Percentiles rank a stretch among this genome's conserved stretches.
Conservation (phyloP, 1,140 invertebrate genomes). For the Trachymyrmex cornetzi region DNA sequence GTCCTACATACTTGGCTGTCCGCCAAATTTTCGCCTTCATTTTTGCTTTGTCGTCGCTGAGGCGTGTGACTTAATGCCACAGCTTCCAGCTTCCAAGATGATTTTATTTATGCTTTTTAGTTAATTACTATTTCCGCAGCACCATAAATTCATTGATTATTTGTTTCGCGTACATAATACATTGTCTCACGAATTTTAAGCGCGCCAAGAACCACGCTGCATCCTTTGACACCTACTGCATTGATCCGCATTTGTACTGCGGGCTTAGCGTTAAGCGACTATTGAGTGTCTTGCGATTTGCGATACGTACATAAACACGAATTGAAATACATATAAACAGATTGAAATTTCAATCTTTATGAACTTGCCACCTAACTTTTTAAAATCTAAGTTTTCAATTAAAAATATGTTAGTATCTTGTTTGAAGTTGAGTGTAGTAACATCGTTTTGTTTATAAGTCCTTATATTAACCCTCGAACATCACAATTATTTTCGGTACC, state of each 20-base stretch:
- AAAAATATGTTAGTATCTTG: no score
- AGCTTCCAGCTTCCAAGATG: background rate
- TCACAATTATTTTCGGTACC: no score
- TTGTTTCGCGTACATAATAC: background rate
- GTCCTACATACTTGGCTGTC: slow-evolving; percentile 67
- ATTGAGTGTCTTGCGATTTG: background rate
- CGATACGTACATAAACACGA: slow-evolving; percentile 7
- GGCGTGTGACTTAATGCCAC: background rate
- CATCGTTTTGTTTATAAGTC: no score
- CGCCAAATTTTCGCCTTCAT: slow-evolving; percentile 68
- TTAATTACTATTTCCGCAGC: slow-evolving; percentile 65
- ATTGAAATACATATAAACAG: background rate
- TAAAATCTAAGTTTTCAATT: no score
- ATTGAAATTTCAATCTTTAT: slow-evolving; percentile 22
- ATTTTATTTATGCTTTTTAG: slow-evolving; percentile 52
- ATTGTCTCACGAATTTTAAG: slow-evolving; percentile 1
- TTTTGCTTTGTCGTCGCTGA: background rate
- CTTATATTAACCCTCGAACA: no score
- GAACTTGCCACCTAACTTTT: no score
- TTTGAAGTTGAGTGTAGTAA: no score
- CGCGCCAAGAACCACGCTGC: slow-evolving; percentile 15
- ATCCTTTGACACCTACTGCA: slow-evolving; percentile 19
- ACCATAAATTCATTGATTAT: slow-evolving; percentile 39
- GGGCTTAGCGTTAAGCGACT: background rate
- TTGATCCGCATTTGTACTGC: background rate